Percentiles rank a stretch among this genome's conserved stretches.
phyloP scores from a whole-genome alignment of 2,113 vertebrate species.

The Martes martes region DNA sequence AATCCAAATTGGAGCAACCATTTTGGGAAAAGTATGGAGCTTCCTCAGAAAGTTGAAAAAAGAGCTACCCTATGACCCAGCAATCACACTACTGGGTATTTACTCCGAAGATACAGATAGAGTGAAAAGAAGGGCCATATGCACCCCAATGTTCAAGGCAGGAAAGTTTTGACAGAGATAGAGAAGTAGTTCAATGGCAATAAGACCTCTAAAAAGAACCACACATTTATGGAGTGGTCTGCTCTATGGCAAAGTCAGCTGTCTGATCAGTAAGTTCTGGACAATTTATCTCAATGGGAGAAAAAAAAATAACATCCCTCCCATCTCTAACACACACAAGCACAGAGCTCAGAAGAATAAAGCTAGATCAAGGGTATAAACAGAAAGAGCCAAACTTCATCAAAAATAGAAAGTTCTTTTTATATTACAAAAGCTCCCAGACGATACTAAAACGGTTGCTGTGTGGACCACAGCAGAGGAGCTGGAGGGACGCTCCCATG shows the following conservation, averaged over 20 bases:
- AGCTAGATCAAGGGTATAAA: neutral
- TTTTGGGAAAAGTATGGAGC: too few species aligned
- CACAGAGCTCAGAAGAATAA: neutral
- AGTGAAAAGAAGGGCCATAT: too few species aligned
- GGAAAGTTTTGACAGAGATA: neutral
- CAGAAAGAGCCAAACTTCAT: neutral
- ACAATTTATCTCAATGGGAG: neutral
- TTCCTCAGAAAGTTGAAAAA: too few species aligned
- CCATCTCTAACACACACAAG: neutral
- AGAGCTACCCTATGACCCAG: too few species aligned
- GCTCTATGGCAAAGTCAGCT: neutral
- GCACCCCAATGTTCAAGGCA: neutral
- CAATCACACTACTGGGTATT: too few species aligned
- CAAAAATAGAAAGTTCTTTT: neutral
- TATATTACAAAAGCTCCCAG: too few species aligned
- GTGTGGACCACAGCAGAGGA: neutral
- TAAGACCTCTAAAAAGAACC: neutral
- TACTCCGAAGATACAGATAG: too few species aligned
- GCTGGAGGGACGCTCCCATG: neutral
- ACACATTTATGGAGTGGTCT: neutral
- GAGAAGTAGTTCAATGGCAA: neutral
- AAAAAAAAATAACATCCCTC: neutral
- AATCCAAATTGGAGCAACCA: too few species aligned
- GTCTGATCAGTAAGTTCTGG: neutral
- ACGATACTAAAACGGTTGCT: neutral